Base-by-base conservation (phyloP, 2,888 invertebrate species). In the Dynastes tityus region DNA sequence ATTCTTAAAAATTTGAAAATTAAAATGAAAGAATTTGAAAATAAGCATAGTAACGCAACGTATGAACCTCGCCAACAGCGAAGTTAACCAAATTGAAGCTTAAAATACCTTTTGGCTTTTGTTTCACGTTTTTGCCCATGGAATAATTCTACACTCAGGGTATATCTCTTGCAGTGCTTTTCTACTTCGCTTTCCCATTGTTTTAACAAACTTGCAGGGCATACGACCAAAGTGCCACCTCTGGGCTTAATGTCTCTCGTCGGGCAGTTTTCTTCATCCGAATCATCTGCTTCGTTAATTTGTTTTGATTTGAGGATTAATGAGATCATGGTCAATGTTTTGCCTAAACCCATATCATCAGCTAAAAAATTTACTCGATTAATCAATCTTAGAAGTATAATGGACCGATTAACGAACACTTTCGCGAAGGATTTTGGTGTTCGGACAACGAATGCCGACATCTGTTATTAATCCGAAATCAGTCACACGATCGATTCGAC, bases 171-270 rank as follows among this genome's bases (percentile, higher is more conserved):
- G 70, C 94, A 91, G 84, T 95, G 93, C 45, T 90, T 91, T 9
- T 89, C 86, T 8, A 97, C 93, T 88, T 98, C 98, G 13, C 88
- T 90, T 79, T 94, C 93, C 98, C 98, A 99, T 87, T 99, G 98
- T 82, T 94, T 92, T 77, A 98, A 89, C 67, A 99, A 91, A 63
- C 96, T 96, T 2, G 98, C 97, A 0, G 98, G 98, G 85, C 97
- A 97, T 1, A 99, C 92, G 0, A 99, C 94, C n/a, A 99, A 90
- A 0, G 96, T 96, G 27, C 95, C 94, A 11, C 95, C 95, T 51
- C 80, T 78, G 76, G 83, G 84, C 76, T 85, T 85, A 82, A 82
- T 49, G 78, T 82, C 80, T 63, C 80, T 67, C 79, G 81, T 51
- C 61, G 77, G 67, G 63, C 6, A 58, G 76, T 82, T 70, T 37